Evolutionary conservation across 2,113 vertebrate genomes (phyloP).

Genomic region (Cranoglanis bouderius): DNA sequence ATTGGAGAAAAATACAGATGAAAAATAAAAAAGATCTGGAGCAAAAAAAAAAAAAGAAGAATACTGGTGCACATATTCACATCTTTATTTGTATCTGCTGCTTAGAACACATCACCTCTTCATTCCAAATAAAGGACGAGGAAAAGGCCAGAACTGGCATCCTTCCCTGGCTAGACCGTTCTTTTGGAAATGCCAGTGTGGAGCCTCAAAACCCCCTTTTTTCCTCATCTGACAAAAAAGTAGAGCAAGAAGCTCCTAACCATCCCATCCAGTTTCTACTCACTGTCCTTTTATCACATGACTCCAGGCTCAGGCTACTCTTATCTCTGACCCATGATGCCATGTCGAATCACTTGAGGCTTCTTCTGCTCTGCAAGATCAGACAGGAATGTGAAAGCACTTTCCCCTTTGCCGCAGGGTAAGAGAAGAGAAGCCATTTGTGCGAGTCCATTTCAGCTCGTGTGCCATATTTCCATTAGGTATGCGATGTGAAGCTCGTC

Average conservation of each 20-base stretch:
- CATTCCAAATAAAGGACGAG: neutral
- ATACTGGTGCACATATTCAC: neutral
- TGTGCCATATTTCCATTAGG: constrained; percentile 51
- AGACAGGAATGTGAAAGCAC: constrained; percentile 69
- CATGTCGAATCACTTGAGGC: constrained; percentile 54
- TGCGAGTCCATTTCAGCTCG: constrained; percentile 64
- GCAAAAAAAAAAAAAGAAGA: too few species aligned
- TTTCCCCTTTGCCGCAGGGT: constrained; percentile 57
- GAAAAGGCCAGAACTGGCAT: neutral
- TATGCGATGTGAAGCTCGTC: constrained; percentile 50
- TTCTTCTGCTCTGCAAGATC: constrained; percentile 58
- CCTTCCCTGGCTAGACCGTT: neutral
- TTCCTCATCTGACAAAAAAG: constrained; percentile 11
- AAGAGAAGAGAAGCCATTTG: constrained; percentile 65
- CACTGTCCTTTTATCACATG: constrained; percentile 31
- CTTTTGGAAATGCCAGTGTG: neutral
- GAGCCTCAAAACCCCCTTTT: neutral
- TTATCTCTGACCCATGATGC: constrained; percentile 57
- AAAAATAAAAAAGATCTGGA: too few species aligned
- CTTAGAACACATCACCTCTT: neutral
- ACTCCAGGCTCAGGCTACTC: constrained; percentile 34
- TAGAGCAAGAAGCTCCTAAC: neutral
- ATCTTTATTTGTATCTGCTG: neutral
- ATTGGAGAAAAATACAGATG: neutral
- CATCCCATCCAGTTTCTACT: constrained; percentile 12